A percentile compares a stretch with the other conserved stretches of the same genome.
Conservation (phyloP, 2,113 vertebrate genomes). For the Channa maculata region DNA sequence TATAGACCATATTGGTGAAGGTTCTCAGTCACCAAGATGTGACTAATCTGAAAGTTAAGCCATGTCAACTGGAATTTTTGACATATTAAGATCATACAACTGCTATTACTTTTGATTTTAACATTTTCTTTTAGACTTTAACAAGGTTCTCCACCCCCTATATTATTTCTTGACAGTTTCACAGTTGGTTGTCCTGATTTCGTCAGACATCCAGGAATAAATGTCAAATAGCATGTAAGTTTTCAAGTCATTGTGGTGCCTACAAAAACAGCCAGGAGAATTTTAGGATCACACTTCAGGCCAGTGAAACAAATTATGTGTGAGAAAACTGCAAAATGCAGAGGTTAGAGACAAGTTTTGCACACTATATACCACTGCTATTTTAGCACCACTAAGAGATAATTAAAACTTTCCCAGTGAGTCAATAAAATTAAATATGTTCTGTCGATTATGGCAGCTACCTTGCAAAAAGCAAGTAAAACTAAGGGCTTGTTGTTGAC, state of each 20-base stretch:
- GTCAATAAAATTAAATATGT: slow-evolving; percentile 46
- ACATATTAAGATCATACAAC: too few species aligned
- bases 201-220: neutral
- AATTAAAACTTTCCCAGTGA: slow-evolving; percentile 64
- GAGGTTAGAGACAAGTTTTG: slow-evolving; percentile 1
- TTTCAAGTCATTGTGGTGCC: slow-evolving; percentile 19
- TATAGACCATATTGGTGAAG: too few species aligned
- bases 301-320: slow-evolving; percentile 3
- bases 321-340: slow-evolving; percentile 10
- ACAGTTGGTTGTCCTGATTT: neutral
- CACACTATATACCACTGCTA: slow-evolving; percentile 4
- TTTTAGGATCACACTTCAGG: slow-evolving; percentile 14
- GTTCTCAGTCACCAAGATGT: too few species aligned
- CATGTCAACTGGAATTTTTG: too few species aligned
- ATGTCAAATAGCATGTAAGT: slow-evolving; percentile 6
- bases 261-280: slow-evolving; percentile 10
- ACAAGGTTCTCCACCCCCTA: neutral
- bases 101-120: neutral
- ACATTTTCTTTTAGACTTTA: neutral
- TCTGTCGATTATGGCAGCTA: slow-evolving; percentile 54
- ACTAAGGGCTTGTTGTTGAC: slow-evolving; percentile 68
- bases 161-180: slow-evolving; percentile 7
- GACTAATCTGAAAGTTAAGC: too few species aligned
- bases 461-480: slow-evolving; percentile 56
- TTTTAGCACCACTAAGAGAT: slow-evolving; percentile 32